Evolutionary conservation across 2,113 vertebrate genomes (phyloP).

Genomic region (Apodemus speciosus): DNA sequence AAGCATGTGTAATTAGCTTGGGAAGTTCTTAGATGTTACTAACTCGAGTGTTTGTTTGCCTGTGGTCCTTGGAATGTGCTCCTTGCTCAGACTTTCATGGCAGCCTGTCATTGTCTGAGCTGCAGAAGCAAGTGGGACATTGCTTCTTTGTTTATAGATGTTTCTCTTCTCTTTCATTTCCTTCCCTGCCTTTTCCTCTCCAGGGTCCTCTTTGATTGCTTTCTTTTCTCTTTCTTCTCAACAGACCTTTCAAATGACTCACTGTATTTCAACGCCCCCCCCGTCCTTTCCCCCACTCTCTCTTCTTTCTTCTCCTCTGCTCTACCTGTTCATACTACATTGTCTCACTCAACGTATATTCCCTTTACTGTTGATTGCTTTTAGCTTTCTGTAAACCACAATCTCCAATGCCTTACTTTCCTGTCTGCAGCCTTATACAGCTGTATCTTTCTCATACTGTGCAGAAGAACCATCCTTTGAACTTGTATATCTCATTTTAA

Average conservation of each 20-base stretch:
- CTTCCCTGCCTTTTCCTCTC: no score
- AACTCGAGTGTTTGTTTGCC: neutral
- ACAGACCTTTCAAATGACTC: no score
- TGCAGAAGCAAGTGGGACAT: neutral
- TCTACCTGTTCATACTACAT: neutral
- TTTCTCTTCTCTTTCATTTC: neutral
- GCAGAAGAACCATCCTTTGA: neutral
- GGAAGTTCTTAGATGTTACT: neutral
- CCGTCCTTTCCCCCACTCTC: neutral
- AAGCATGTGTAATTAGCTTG: neutral
- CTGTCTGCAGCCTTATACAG: neutral
- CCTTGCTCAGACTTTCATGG: neutral
- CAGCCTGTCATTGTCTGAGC: neutral
- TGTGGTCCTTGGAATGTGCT: neutral
- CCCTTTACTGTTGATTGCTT: neutral
- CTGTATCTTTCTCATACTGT: neutral
- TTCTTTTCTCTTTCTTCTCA: neutral
- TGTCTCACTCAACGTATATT: neutral
- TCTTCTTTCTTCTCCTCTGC: neutral
- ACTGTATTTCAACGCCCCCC: neutral
- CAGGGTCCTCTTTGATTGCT: neutral
- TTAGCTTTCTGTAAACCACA: slow-evolving; percentile 12
- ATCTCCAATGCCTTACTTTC: neutral
- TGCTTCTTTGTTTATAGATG: neutral
- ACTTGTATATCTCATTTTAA: neutral